A percentile compares a stretch with the other conserved stretches of the same genome.
Evolutionary conservation across 1,140 invertebrate genomes (phyloP).

Genomic region (Ostrea denselamellosa): DNA sequence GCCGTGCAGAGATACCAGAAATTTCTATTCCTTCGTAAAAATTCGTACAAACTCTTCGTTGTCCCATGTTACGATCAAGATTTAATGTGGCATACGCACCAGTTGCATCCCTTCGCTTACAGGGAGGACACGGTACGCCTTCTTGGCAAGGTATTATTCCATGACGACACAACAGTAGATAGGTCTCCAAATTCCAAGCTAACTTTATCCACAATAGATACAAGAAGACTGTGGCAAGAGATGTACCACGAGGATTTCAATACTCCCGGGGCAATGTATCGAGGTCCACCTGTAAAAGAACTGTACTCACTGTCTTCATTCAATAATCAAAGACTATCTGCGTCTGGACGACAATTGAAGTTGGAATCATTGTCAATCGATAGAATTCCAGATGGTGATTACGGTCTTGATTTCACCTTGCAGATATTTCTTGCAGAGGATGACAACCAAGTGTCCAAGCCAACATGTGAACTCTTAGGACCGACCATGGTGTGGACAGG

Average conservation of each 20-base stretch:
- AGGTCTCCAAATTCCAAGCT: slow-evolving; percentile 76
- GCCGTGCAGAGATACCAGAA: slow-evolving; percentile 79
- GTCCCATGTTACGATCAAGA: slow-evolving; percentile 81
- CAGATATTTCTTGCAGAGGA: background rate
- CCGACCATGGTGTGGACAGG: slow-evolving; percentile 22
- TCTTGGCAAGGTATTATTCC: slow-evolving; percentile 75
- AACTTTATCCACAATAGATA: slow-evolving; percentile 62
- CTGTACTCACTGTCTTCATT: background rate
- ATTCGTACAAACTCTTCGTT: slow-evolving; percentile 77
- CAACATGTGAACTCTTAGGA: background rate
- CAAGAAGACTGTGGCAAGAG: slow-evolving; percentile 70
- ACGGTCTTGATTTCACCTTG: slow-evolving; percentile 36
- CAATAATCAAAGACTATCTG: background rate
- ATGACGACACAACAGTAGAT: slow-evolving; percentile 79
- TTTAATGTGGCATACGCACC: slow-evolving; percentile 80
- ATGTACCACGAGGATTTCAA: slow-evolving; percentile 69
- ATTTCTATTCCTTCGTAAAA: slow-evolving; percentile 78
- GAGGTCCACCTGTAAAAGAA: slow-evolving; percentile 66
- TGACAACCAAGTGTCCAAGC: background rate
- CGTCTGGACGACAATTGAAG: slow-evolving; percentile 9
- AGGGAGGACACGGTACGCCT: slow-evolving; percentile 76
- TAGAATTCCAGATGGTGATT: slow-evolving; percentile 37
- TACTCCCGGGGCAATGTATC: slow-evolving; percentile 75
- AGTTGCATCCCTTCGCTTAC: slow-evolving; percentile 79
- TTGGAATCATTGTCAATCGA: slow-evolving; percentile 50